Percentiles rank a stretch among this genome's conserved stretches.
phyloP scores from a whole-genome alignment of 2,797 vertebrate genomes.

The Gila robusta region DNA sequence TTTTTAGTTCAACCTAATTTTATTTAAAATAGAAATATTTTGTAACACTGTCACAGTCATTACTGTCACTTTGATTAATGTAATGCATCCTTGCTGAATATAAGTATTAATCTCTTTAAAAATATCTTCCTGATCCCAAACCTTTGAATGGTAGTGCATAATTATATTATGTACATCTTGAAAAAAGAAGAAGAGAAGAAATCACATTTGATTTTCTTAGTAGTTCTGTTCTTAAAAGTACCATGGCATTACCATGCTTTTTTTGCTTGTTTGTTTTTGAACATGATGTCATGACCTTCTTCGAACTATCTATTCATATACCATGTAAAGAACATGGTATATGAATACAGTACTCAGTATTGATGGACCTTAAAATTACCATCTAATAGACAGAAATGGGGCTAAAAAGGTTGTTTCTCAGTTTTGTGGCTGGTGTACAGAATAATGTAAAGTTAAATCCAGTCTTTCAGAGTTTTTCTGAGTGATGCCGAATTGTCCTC shows the following conservation, averaged over 20 bases:
- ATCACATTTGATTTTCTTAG: background rate
- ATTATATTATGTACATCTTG: background rate
- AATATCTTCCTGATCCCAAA: background rate
- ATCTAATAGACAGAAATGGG: background rate
- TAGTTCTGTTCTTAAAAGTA: background rate
- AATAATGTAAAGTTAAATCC: background rate
- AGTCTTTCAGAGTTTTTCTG: background rate
- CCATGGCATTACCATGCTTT: background rate
- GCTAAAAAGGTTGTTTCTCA: background rate
- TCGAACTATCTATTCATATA: background rate
- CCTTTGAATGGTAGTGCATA: background rate
- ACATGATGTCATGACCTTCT: background rate
- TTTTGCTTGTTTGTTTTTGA: background rate
- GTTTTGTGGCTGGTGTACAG: background rate
- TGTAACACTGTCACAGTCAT: background rate
- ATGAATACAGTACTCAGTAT: background rate
- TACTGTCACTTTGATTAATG: background rate
- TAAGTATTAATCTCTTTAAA: background rate
- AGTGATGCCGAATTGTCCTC: background rate
- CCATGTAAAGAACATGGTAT: background rate
- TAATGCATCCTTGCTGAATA: background rate
- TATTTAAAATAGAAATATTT: background rate
- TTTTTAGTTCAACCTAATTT: background rate
- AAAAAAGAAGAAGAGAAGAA: background rate
- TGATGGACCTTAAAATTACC: background rate